Conservation (phyloP, 2,113 vertebrate genomes). For the Indicator maculatus region DNA sequence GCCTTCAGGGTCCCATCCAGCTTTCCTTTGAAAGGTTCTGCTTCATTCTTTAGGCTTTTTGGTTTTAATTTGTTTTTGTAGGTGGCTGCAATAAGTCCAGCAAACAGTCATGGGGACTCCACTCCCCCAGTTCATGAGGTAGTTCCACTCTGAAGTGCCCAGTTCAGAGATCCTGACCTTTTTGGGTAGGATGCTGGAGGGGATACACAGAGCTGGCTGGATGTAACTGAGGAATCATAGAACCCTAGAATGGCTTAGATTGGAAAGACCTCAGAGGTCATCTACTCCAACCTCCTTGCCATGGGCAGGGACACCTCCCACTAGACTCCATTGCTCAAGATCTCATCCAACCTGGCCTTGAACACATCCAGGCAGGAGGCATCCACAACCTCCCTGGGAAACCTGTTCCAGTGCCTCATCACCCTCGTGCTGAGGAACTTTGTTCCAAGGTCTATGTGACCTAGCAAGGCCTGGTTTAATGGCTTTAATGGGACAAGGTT, state of each 20-base stretch:
- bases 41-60: not conserved
- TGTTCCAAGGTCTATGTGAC: not conserved
- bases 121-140: not conserved
- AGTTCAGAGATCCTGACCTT: not conserved
- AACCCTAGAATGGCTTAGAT: accelerated
- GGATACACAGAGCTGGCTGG: not conserved
- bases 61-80: not conserved
- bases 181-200: not conserved
- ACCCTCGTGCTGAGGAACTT: not conserved
- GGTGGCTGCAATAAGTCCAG: not conserved
- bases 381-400: no score
- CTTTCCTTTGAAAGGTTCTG: not conserved
- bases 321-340: no score
- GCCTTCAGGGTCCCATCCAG: not conserved
- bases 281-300: not conserved
- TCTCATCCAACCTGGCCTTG: no score
- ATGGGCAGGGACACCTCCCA: not conserved
- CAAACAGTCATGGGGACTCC: not conserved
- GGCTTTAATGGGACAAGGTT: no score
- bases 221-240: not conserved
- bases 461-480: not conserved
- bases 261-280: no score
- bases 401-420: no score
- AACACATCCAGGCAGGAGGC: no score
- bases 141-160: not conserved